Conservation (phyloP, 1,140 invertebrate genomes). For the Bombus fervidus region DNA sequence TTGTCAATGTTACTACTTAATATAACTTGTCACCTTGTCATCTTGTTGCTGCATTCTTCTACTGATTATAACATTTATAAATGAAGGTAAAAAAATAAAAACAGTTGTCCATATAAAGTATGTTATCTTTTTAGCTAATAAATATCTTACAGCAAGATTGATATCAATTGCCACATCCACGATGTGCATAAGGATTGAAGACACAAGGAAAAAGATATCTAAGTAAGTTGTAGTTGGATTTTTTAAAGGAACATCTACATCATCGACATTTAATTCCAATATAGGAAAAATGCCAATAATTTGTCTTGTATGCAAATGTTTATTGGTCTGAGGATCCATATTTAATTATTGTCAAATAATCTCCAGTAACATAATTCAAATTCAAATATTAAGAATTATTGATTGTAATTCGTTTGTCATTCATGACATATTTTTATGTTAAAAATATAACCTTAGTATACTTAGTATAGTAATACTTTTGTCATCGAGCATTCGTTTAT, state of each 20-base stretch:
- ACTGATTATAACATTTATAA: constrained; percentile 82
- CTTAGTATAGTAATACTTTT: neutral
- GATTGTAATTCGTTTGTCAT: neutral
- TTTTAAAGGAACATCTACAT: constrained; percentile 73
- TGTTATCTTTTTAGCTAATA: constrained; percentile 69
- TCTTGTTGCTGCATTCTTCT: constrained; percentile 82
- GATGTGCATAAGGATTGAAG: constrained; percentile 81
- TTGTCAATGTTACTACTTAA: neutral
- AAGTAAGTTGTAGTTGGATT: constrained; percentile 77
- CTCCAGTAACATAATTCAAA: neutral
- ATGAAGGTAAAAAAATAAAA: constrained; percentile 83
- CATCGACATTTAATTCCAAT: constrained; percentile 37
- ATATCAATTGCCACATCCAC: constrained; percentile 83
- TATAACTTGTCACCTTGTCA: constrained; percentile 71
- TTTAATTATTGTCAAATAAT: constrained; percentile 2
- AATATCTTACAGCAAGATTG: constrained; percentile 81
- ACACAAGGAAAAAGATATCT: constrained; percentile 79
- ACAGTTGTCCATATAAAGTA: constrained; percentile 81
- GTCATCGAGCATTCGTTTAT: neutral
- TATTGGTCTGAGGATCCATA: constrained; percentile 31
- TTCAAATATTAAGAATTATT: neutral
- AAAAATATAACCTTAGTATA: constrained; percentile 15
- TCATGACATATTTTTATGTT: neutral
- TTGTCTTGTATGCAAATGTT: constrained; percentile 19
- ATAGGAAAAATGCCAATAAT: constrained; percentile 50